A percentile compares a stretch with the other conserved stretches of the same genome.
phyloP scores from a whole-genome alignment of 2,797 vertebrate species.

The Chlorospingus semifuscus region DNA sequence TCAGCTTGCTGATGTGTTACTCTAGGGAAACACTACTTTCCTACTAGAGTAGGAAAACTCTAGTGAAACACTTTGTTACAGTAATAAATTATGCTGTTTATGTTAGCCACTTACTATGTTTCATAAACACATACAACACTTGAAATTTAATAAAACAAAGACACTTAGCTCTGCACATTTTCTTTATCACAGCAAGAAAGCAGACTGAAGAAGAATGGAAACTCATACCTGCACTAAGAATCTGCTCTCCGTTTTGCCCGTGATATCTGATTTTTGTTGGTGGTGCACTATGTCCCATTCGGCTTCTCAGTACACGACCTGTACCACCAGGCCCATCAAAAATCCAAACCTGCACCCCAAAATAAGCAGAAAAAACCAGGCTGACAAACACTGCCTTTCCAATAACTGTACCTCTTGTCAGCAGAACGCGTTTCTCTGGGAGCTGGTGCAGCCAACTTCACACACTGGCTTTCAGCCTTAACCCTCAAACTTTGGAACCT shows the following conservation, averaged over 20 bases:
- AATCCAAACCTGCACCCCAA: slow-evolving; percentile 87
- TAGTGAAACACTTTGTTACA: neutral
- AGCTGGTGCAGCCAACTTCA: neutral
- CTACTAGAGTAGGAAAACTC: neutral
- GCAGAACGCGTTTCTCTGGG: neutral
- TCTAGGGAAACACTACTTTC: neutral
- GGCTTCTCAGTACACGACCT: slow-evolving; percentile 84
- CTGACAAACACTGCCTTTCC: neutral
- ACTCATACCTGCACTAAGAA: slow-evolving; percentile 89
- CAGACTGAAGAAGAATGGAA: neutral
- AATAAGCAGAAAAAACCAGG: neutral
- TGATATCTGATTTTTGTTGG: slow-evolving; percentile 87
- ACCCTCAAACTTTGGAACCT: neutral
- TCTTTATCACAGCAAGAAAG: neutral
- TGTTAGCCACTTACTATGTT: neutral
- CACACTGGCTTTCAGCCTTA: neutral
- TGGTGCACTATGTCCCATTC: slow-evolving; percentile 90
- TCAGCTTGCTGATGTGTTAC: fast-evolving
- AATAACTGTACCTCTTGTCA: neutral
- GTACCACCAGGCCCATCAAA: slow-evolving; percentile 90
- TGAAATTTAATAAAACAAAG: neutral
- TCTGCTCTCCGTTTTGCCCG: slow-evolving; percentile 87
- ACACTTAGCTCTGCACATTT: neutral
- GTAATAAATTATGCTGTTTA: neutral
- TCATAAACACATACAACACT: neutral